Evolutionary conservation across 2,797 vertebrate species (phyloP).

Genomic region (Gallinago solitaria): DNA sequence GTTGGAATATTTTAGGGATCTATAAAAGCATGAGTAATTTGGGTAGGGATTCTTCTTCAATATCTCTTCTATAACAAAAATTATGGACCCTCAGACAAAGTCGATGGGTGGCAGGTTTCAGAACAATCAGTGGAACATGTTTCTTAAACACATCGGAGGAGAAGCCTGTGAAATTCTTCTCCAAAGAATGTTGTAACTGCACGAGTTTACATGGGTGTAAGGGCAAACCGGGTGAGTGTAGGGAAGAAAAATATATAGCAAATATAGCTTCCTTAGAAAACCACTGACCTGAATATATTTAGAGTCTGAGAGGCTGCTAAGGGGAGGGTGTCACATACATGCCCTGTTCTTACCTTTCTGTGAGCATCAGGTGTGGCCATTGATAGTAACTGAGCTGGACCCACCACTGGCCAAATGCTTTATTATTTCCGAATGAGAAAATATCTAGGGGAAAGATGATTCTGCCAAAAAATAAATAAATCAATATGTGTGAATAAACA

Average conservation of each 20-base stretch:
- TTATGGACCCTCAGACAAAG: not conserved
- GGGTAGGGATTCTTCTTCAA: not conserved
- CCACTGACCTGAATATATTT: not conserved
- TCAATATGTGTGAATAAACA: not conserved
- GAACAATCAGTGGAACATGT: not conserved
- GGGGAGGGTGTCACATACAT: not conserved
- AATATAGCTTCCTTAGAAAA: not conserved
- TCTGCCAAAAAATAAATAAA: not conserved
- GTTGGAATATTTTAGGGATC: not conserved
- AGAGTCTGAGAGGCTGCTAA: not conserved
- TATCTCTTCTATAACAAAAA: not conserved
- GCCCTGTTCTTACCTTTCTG: fast-evolving
- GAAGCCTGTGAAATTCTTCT: not conserved
- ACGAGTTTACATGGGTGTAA: fast-evolving
- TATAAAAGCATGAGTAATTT: not conserved
- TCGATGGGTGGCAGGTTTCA: not conserved
- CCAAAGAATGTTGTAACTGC: not conserved
- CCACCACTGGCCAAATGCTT: not conserved
- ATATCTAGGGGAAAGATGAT: not conserved
- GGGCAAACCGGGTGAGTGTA: not conserved
- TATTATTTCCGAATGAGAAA: not conserved
- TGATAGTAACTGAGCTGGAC: not conserved
- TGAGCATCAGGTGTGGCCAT: not conserved
- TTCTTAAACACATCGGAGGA: not conserved
- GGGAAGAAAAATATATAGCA: not conserved